Conservation (phyloP, 2,888 invertebrate species). For the Lucinisca nassula region DNA sequence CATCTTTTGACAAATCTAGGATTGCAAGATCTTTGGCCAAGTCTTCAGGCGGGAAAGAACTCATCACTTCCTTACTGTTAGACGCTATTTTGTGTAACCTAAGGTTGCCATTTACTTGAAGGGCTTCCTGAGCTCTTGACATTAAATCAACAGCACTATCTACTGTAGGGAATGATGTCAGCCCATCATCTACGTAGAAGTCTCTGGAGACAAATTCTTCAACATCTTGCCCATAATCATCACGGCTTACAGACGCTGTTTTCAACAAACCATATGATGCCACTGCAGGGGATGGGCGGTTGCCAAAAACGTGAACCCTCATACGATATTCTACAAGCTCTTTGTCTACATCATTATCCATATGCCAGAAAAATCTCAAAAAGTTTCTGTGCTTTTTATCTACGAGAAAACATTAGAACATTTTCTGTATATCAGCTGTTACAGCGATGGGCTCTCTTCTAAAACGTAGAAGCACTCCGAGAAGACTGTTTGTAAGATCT, state of each 20-base stretch:
- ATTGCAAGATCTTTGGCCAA: constrained; percentile 30
- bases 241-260: constrained; percentile 20
- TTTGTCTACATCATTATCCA: constrained; percentile 42
- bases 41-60: constrained; percentile 49
- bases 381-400: constrained; percentile 52
- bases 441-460: constrained; percentile 46
- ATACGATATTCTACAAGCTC: constrained; percentile 48
- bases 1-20: constrained; percentile 23
- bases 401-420: constrained; percentile 64
- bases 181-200: constrained; percentile 17
- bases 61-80: constrained; percentile 24
- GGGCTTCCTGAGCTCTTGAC: neutral
- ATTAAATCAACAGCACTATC: neutral
- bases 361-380: constrained; percentile 63
- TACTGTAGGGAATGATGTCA: neutral
- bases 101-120: constrained; percentile 20
- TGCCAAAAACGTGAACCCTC: constrained; percentile 30
- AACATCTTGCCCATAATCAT: constrained; percentile 8
- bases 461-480: constrained; percentile 52
- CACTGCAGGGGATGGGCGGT: constrained; percentile 22
- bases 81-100: constrained; percentile 3
- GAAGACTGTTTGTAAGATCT: constrained; percentile 32
- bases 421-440: constrained; percentile 60
- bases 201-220: neutral
- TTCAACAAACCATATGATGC: constrained; percentile 36